Evolutionary conservation across 2,888 invertebrate species (phyloP).

Genomic region (Trachelus troglodyta): DNA sequence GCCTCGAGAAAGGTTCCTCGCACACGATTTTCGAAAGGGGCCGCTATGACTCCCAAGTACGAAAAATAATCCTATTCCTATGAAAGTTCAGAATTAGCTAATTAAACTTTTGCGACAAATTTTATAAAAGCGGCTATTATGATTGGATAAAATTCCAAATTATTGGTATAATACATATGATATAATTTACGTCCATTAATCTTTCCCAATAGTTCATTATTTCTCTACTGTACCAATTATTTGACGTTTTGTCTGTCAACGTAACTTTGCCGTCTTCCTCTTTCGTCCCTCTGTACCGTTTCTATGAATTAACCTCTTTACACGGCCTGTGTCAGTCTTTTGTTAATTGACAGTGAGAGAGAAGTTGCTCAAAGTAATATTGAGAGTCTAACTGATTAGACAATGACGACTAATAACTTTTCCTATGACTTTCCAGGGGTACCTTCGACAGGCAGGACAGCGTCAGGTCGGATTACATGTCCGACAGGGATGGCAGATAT

Average conservation of each 20-base stretch:
- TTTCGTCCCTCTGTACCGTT: neutral
- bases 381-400: neutral
- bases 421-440: constrained; percentile 71
- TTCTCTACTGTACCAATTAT: neutral
- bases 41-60: neutral
- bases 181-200: neutral
- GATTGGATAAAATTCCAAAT: neutral
- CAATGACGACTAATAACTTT: neutral
- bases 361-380: neutral
- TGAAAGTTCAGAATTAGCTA: neutral
- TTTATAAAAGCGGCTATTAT: neutral
- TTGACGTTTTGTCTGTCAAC: neutral
- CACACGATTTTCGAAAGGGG: neutral
- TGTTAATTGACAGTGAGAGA: neutral
- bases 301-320: neutral
- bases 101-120: neutral
- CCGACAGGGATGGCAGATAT: constrained; percentile 85
- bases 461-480: constrained; percentile 88
- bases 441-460: constrained; percentile 91
- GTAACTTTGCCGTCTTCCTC: neutral
- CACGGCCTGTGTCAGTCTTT: neutral
- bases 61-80: neutral
- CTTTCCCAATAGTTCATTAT: neutral
- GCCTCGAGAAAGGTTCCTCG: neutral
- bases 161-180: neutral